phyloP scores from a whole-genome alignment of 2,797 vertebrate species.

The Chelmon rostratus region DNA sequence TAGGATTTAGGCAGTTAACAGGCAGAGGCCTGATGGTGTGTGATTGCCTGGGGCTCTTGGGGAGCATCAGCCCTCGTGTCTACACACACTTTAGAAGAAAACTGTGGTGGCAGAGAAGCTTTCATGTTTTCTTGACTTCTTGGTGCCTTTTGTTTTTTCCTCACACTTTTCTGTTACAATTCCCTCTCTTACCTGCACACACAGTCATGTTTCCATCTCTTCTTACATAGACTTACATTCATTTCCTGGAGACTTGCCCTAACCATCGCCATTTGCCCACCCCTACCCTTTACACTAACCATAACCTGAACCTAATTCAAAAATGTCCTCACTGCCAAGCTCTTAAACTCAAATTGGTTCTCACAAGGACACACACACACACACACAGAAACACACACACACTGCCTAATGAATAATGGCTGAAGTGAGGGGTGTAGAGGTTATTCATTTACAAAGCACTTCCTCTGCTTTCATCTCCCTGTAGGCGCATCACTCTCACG shows the following conservation, averaged over 20 bases:
- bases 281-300: no score
- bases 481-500: conserved; percentile 14
- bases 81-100: conserved; percentile 27
- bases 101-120: background rate
- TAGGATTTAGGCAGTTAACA: conserved; percentile 59
- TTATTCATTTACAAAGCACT: conserved; percentile 55
- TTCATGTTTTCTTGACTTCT: background rate
- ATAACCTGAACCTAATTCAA: no score
- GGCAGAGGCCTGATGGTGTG: conserved; percentile 55
- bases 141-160: background rate
- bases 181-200: background rate
- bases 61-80: conserved; percentile 40
- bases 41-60: conserved; percentile 52
- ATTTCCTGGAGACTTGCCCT: no score
- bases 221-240: no score
- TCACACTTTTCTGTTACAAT: background rate
- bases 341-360: no score
- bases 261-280: background rate
- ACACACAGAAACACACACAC: background rate
- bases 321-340: no score
- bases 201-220: no score
- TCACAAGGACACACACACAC: background rate
- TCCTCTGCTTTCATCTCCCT: conserved; percentile 42
- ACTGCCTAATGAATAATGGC: conserved; percentile 27
- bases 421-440: conserved; percentile 16